Evolutionary conservation across 2,113 vertebrate species (phyloP).

Genomic region (Raja brachyura): DNA sequence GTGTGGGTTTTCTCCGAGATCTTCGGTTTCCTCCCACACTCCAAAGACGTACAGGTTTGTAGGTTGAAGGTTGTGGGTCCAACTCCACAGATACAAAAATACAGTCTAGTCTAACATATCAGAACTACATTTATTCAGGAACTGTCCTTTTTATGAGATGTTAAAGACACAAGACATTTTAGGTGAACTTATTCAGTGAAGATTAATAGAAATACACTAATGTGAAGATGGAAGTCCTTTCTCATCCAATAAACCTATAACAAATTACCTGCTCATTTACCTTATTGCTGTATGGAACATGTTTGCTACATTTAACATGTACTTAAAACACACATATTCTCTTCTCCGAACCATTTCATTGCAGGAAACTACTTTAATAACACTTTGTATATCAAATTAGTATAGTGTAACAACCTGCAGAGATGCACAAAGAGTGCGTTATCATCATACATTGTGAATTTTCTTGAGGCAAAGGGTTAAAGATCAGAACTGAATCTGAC

Average conservation of each 20-base stretch:
- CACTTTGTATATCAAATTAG: background rate
- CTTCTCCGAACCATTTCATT: background rate
- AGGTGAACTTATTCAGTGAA: background rate
- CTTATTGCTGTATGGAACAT: background rate
- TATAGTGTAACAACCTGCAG: background rate
- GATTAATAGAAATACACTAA: background rate
- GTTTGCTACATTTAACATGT: background rate
- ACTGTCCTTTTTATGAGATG: background rate
- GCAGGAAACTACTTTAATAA: background rate
- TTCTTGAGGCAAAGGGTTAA: background rate
- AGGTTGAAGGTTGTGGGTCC: background rate
- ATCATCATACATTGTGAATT: background rate
- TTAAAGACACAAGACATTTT: background rate
- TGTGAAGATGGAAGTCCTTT: background rate
- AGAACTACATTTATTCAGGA: background rate
- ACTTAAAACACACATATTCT: too few relatives aligned
- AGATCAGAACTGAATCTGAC: background rate
- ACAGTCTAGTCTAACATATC: background rate
- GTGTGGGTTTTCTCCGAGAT: too few relatives aligned
- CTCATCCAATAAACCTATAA: background rate
- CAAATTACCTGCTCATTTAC: background rate
- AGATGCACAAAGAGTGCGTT: background rate
- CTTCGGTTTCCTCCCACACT: too few relatives aligned
- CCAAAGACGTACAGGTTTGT: too few relatives aligned
- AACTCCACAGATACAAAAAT: background rate